Conservation (phyloP, 2,888 invertebrate species). For the Pemphredon lugubris region DNA sequence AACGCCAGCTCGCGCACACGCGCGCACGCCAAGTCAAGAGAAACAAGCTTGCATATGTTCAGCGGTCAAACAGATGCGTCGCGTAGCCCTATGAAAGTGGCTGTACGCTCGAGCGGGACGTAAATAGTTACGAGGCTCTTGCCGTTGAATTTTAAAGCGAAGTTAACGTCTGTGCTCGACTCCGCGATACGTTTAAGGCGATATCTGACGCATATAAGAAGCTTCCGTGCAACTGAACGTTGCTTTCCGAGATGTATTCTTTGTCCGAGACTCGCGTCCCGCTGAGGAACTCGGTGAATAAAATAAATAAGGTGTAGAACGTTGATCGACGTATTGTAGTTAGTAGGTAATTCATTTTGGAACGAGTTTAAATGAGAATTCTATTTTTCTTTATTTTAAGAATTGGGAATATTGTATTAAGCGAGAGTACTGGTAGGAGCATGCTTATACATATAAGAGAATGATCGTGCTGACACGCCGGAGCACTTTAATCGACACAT, state of each 20-base stretch:
- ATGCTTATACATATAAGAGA: no score
- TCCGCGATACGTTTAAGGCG: slow-evolving; percentile 24
- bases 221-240: slow-evolving; percentile 2
- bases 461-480: no score
- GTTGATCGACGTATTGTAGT: no score
- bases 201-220: slow-evolving; percentile 26
- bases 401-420: no score
- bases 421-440: no score
- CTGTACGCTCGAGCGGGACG: slow-evolving; percentile 41
- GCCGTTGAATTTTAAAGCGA: slow-evolving; percentile 52
- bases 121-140: slow-evolving; percentile 53
- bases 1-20: no score
- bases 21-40: slow-evolving; percentile 27
- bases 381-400: no score
- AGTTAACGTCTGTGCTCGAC: slow-evolving; percentile 25
- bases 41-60: slow-evolving; percentile 33
- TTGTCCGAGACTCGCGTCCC: not conserved
- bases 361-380: no score
- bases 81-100: slow-evolving; percentile 44
- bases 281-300: not conserved
- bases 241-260: slow-evolving; percentile 6
- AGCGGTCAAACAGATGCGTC: slow-evolving; percentile 43
- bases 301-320: no score
- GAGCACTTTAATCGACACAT: no score
- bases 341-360: no score